These are phyloP conservation scores for Pheosia gnoma DNA, from an alignment of 2,888 invertebrate genomes.

Conservation along the genomic window DNA sequence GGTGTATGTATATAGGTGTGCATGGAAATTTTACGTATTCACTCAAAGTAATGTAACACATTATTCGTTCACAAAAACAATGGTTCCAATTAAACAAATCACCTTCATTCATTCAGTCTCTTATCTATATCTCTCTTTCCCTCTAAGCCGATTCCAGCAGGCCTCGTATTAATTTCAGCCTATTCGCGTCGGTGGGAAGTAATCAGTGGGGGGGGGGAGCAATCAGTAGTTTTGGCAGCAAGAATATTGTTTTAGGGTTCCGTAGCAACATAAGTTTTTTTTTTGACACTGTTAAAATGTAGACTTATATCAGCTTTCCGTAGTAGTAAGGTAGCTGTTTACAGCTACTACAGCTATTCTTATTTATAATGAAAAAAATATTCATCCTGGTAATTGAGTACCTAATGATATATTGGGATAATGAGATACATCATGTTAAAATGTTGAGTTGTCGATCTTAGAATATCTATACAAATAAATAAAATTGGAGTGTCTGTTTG, in stretches of 20 bases:
- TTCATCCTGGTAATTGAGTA: too few relatives aligned
- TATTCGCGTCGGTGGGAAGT: not conserved
- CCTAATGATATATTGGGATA: too few relatives aligned
- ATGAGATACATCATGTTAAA: too few relatives aligned
- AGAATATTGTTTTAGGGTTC: not conserved
- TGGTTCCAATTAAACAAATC: not conserved
- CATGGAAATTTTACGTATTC: not conserved
- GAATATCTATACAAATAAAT: too few relatives aligned
- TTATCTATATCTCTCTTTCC: not conserved
- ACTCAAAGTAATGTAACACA: not conserved
- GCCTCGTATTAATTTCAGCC: not conserved
- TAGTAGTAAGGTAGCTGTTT: too few relatives aligned
- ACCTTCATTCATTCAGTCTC: not conserved
- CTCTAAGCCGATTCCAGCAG: not conserved
- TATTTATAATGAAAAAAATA: too few relatives aligned
- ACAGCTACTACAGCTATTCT: too few relatives aligned
- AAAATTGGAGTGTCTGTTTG: too few relatives aligned
- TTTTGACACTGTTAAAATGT: too few relatives aligned
- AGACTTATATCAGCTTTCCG: too few relatives aligned
- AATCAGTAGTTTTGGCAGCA: not conserved
- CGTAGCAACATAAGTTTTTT: not conserved
- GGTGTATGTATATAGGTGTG: too few relatives aligned
- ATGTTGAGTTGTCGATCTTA: too few relatives aligned
- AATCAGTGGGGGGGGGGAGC: not conserved
- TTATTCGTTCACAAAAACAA: not conserved